Base-by-base conservation (phyloP, 2,797 vertebrate genomes). In the Myotis daubentonii region DNA sequence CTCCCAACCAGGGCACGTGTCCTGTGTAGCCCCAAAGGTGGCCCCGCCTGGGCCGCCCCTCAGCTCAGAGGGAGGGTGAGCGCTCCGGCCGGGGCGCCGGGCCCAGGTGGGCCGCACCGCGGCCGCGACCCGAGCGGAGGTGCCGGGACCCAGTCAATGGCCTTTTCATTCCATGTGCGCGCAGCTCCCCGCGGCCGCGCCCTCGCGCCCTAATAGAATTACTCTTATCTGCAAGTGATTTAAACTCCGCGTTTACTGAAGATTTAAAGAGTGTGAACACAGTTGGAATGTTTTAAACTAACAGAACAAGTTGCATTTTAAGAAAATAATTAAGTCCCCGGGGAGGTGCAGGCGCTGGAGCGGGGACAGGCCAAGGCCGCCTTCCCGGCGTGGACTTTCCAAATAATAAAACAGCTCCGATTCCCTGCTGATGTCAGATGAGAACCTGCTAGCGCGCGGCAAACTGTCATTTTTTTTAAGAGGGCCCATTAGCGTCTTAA, bases 191-290 rank as follows among this genome's bases (percentile, higher is more conserved):
- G 91, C 19, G 51, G 51, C 95, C 87, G 51, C 94, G 94, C 94
- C 96, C 97, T 89, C 0, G 96, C 97, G 97, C 98, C 97, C 98
- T 98, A 98, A 98, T 98, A 98, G 98, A 98, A 98, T 98, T 98
- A 98, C 98, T 98, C 98, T 99, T 98, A 99, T 98, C 98, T 98
- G 98, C 98, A 98, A 98, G 98, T 98, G 98, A 99, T 96, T 98
- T 99, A 98, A 99, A 98, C 98, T 97, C 98, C 96, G 97, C 98
- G 98, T 98, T 98, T 98, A 98, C 98, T 96, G 98, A 98, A 99
- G 98, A 99, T 99, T 99, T 99, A 99, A 98, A 98, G 98, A 98
- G 98, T 99, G 99, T 98, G 98, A 99, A 99, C 98, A 98, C 98
- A 98, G 98, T 99, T 98, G 98, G 98, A 99, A 98, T 98, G 98